Conservation (phyloP, 2,113 vertebrate genomes). For the Brachypodius melanocephalos region DNA sequence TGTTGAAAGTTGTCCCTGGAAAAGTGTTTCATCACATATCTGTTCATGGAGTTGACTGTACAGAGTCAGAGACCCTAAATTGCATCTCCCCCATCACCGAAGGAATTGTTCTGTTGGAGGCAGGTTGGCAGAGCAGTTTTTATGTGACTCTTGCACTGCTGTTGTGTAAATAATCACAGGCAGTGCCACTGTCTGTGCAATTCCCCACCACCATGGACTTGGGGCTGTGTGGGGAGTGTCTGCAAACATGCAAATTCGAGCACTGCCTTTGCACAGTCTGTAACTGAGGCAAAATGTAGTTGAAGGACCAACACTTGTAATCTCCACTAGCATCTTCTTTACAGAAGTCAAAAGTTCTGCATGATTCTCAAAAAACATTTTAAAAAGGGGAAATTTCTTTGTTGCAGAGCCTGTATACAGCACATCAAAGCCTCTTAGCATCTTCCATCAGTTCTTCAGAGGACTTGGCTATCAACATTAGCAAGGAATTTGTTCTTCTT, state of each 20-base stretch:
- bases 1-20: not conserved
- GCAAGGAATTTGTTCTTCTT: not conserved
- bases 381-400: not conserved
- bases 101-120: not conserved
- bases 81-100: not conserved
- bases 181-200: rapidly evolving
- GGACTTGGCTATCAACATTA: not conserved
- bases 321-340: not conserved
- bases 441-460: slow-evolving; percentile 23
- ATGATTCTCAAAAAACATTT: not conserved
- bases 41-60: not conserved
- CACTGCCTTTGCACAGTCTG: not conserved
- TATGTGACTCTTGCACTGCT: rapidly evolving
- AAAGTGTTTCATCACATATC: not conserved
- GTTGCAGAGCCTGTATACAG: not conserved
- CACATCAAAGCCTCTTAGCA: not conserved
- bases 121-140: not conserved
- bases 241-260: not conserved
- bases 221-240: not conserved
- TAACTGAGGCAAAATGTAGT: rapidly evolving
- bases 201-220: not conserved
- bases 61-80: not conserved
- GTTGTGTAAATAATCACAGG: not conserved
- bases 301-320: not conserved
- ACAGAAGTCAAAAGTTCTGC: not conserved